Evolutionary conservation across 1,140 invertebrate genomes (phyloP), one percentile per base, ranked within the genome.

Genomic region (Drosophila bipectinata): DNA sequence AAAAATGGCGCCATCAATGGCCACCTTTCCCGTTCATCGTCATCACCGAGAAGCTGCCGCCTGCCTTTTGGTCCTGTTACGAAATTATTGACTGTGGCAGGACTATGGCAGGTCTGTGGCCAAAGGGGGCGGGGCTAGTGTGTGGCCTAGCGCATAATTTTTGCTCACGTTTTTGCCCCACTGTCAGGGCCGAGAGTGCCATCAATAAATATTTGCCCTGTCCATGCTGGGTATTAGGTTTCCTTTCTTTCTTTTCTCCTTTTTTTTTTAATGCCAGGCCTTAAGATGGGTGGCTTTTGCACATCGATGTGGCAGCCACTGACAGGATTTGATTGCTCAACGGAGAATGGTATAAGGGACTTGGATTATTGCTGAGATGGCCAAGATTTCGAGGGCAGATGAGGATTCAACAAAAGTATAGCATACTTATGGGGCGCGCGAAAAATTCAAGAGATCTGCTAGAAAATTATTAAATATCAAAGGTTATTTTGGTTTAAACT

Each of bases 1-100:
- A 78, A 88, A 88, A 83, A 87, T 87, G 83, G 82, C 79, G 75
- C 83, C 83, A 87, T 87, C 75, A 88, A 83, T 83, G 75, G 55
- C 69, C 57, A 69, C 67, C 64, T 69, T 69, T 28, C 21, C 41
- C 39, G n/a, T 32, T 41, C 21, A 66, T 66, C 32, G 53, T 69
- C 52, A 18, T 30, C 52, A 48, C 7, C 21, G 34, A 53, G 34
- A 32, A 14, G 51, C 51, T 53, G 51, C 30, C 15, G 14, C 30
- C 30, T 34, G 4, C 15, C 15, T 37, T 37, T 37, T 37, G 26
- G n/a, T 8, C 64, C 67, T 57, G 63, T 69, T 71, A 69, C 67
- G 67, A 71, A 71, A 73, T 73, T 73, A 73, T 73, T 55, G 58
- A 55, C 48, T 52, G 39, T 34, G 44, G 9, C 18, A 45, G 41